A percentile compares a stretch with the other conserved stretches of the same genome.
These are phyloP conservation scores for Mystacornis crossleyi DNA, from an alignment of 2,113 vertebrate genomes.

Conservation along the genomic window DNA sequence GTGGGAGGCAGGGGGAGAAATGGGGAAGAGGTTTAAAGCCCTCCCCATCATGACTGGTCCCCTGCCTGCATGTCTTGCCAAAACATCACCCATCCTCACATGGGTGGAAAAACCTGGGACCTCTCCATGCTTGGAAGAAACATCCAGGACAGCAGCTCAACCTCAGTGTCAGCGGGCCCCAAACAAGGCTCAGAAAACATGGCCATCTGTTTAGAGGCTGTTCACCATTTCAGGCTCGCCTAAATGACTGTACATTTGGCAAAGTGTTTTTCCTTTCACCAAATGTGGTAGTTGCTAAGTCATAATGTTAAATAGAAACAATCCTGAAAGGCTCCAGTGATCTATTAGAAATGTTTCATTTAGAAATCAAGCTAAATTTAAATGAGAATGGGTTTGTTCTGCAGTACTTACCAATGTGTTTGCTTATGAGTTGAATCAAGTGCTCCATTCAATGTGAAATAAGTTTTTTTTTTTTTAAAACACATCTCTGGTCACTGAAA, in stretches of 20 bases:
- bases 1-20: background rate
- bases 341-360: conserved; percentile 33
- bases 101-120: background rate
- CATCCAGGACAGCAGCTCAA: background rate
- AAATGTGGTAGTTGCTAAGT: background rate
- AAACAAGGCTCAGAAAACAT: background rate
- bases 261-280: background rate
- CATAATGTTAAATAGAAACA: conserved; percentile 17
- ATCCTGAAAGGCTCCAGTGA: conserved; percentile 1
- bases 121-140: background rate
- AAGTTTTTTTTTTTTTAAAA: background rate
- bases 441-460: background rate
- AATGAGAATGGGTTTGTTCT: conserved; percentile 1
- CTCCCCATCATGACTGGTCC: fast-evolving
- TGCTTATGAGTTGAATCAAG: background rate
- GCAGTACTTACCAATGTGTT: background rate
- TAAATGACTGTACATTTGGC: background rate
- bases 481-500: background rate
- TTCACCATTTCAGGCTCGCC: background rate
- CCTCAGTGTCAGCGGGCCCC: background rate
- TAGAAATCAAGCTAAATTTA: conserved; percentile 32
- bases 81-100: background rate
- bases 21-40: background rate
- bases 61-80: background rate
- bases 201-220: background rate